Evolutionary conservation across 2,888 invertebrate genomes (phyloP), one percentile per base, ranked within the genome.

Genomic region (Ectropis crepuscularia): DNA sequence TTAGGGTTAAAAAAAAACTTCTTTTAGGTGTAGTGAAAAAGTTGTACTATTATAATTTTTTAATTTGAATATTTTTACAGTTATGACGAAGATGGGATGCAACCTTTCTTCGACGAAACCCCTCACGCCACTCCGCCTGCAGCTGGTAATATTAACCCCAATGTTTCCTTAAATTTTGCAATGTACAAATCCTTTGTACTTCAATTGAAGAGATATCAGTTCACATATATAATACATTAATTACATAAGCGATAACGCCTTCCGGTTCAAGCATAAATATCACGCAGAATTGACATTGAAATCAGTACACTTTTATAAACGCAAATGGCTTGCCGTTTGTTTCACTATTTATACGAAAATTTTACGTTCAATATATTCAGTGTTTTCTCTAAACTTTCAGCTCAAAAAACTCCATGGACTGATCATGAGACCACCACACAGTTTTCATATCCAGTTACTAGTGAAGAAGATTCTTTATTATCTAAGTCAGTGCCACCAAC

Each of bases 51-150:
- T 28, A 2, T 28, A 4, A 28, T 28, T 28, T 28, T 2, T 28
- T 28, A 28, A 28, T 28, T 28, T 28, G 16, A 28, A 28, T 28
- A 28, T 28, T 68, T 43, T 81, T 77, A 6, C 80, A 92, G 90
- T 80, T 90, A 88, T 72, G 92, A 92, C 68, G 91, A 91, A 62
- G 92, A 92, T 77, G 92, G 90, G 49, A 91, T 90, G 90, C 92
- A 92, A 79, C 92, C 92, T 45, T 92, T 92, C 79, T 92, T 92
- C 72, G 88, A 91, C 66, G 92, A 92, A 79, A 92, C 92, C 37
- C 92, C 92, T 53, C 92, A 92, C 54, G 92, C 92, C 4, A 92
- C 92, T 59, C 91, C 92, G 54, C 92, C 92, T 74, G 92, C 92
- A 61, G 88, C 88, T 80, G 89, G 90, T 91, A 85, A 76, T 59